Evolutionary conservation across 1,140 invertebrate genomes (phyloP), one percentile per base, ranked within the genome.

Genomic region (Rhizoglyphus robini): DNA sequence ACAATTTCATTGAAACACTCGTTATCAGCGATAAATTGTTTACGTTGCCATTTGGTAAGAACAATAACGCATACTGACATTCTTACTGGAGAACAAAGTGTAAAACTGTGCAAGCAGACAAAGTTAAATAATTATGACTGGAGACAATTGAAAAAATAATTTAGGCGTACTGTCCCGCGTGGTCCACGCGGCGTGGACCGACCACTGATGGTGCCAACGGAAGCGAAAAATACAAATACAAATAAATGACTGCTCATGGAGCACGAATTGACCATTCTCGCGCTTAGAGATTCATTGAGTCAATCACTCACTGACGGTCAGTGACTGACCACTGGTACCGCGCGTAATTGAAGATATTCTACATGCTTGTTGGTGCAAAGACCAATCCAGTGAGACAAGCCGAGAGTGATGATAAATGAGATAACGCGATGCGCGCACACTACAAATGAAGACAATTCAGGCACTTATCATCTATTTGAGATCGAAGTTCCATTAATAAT

Each of bases 351-450:
- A 11, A 8, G 36, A 18, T 41, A 8, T 41, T 18, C 8, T 18
- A 11, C 36, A 41, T 18, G 8, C 36, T 11, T 18, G 8, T 18
- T 11, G 36, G 36, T 11, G 8, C 8, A 18, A 18, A 18, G 8
- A 41, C 36, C 36, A 8, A 41, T 11, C 18, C 36, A 18, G 36
- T 11, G 36, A 41, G 36, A 41, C 8, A 41, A 18, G 36, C 8
- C 36, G n/a, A n/a, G n/a, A n/a, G n/a, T n/a, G 8, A 54, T 54
- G 51, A 54, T 54, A 54, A 54, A 54, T 54, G 51, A 23, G 51
- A 8, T 8, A 41, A 11, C 36, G 36, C 18, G 51, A 11, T 54
- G 31, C 31, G 51, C 8, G n/a, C 23, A 11, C 8, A 54, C 23
- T 23, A 23, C 51, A 54, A 54, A 54, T 54, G 51, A 23, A 54